Conservation (phyloP, 2,888 invertebrate genomes). For the Eupithecia inturbata region DNA sequence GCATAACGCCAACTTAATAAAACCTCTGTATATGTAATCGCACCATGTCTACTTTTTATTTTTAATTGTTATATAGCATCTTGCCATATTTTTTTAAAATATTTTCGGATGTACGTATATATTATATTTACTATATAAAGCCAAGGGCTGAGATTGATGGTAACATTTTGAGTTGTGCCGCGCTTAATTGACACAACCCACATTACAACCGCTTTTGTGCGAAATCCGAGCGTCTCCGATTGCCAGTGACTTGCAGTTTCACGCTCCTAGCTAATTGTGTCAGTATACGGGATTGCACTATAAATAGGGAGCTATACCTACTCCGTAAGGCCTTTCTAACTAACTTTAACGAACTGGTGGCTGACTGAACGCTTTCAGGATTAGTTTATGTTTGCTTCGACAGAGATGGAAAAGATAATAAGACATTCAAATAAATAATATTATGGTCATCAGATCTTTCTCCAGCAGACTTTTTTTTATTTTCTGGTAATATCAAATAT, state of each 20-base stretch:
- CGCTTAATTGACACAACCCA: conserved; percentile 57
- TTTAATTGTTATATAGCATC: no score
- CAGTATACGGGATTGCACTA: conserved; percentile 37
- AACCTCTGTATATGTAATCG: no score
- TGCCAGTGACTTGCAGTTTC: conserved; percentile 78
- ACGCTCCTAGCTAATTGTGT: conserved; percentile 75
- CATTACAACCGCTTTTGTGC: conserved; percentile 65
- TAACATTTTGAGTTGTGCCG: conserved; percentile 20
- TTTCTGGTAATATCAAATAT: no score
- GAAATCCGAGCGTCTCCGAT: conserved; percentile 75
- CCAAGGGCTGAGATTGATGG: background rate
- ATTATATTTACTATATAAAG: background rate
- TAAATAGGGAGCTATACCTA: conserved; percentile 13
- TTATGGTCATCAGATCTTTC: background rate
- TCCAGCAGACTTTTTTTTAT: no score
- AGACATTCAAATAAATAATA: background rate
- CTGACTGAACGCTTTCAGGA: conserved; percentile 5
- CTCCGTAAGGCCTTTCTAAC: conserved; percentile 17
- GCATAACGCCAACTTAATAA: no score
- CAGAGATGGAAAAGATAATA: background rate
- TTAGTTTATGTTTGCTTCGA: background rate
- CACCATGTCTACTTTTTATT: no score
- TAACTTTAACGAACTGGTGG: conserved; percentile 22
- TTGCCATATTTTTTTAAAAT: no score
- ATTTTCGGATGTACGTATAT: no score